Evolutionary conservation across 2,888 invertebrate genomes (phyloP), one percentile per base, ranked within the genome.

Genomic region (Coremacera marginata): DNA sequence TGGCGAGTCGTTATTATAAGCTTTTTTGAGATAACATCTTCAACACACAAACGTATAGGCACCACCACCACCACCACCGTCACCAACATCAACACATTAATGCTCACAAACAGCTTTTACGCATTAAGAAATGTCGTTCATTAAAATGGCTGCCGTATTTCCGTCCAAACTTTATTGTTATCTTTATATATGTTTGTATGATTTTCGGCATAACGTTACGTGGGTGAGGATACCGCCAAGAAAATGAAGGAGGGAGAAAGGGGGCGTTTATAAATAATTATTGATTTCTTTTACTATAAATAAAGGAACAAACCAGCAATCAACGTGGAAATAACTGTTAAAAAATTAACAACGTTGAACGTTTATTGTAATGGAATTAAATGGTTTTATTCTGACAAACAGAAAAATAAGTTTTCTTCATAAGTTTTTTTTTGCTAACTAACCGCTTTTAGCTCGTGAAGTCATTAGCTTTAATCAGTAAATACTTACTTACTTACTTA

Each of bases 1-100:
- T 44, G 44, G 44, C 11, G 44, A 44, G 44, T 14, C 44, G 8
- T 11, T 52, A 31, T 55, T 27, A 34, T 27, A 63, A 63, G 34
- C 63, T 63, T 34, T 44, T 44, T 63, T 34, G 8, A 63, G 63
- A 63, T 63, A 63, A 63, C 63, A 63, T 63, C 63, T n/a, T 34
- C 27, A 62, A 8, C 14, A 63, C n/a, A 34, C n/a, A 34, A 63
- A n/a, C 27, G 1, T n/a, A 63, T n/a, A 34, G 34, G 34, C 63
- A n/a, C 16, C 37, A 37, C 8, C 1, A 37, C 37, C 37, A 37
- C 8, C 8, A 37, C 37, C 44, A 44, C 44, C 44, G 11, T 2
- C 11, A 44, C 11, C 44, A 44, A 3, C 44, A 44, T 1, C 44
- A 44, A 3, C 14, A 14, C 44, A 44, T 14, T 44, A 55, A 55